A percentile compares a stretch with the other conserved stretches of the same genome.
Evolutionary conservation across 1,140 invertebrate genomes (phyloP).

Genomic region (Chironomus tepperi): DNA sequence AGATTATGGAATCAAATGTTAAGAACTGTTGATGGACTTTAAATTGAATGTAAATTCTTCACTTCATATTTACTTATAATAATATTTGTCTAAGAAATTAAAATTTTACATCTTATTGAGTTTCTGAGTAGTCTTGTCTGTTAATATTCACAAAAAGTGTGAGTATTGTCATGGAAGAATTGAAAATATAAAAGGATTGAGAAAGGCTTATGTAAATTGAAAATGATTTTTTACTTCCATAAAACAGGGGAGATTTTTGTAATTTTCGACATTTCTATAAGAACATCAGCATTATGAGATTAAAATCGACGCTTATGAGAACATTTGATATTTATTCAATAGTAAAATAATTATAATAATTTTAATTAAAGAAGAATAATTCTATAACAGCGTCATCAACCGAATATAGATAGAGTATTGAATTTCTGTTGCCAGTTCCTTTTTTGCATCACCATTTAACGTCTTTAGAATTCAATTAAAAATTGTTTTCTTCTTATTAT

Average conservation of each 20-base stretch:
- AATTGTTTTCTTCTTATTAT: neutral
- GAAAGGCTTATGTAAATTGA: slow-evolving; percentile 23
- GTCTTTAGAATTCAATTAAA: neutral
- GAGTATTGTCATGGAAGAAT: neutral
- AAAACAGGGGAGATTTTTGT: neutral
- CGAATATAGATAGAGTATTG: neutral
- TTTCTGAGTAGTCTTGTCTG: too few relatives aligned
- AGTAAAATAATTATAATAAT: neutral
- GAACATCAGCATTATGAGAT: slow-evolving; percentile 18
- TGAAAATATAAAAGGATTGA: neutral
- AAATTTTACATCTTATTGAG: slow-evolving; percentile 20
- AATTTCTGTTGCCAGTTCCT: neutral
- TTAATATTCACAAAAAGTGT: too few relatives aligned
- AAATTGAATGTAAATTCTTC: neutral
- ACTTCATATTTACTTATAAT: neutral
- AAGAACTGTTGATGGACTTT: slow-evolving; percentile 18
- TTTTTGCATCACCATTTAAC: neutral
- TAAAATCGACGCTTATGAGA: neutral
- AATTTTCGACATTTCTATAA: neutral
- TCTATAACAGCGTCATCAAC: neutral
- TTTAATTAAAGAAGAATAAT: slow-evolving; percentile 15
- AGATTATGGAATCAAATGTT: slow-evolving; percentile 17
- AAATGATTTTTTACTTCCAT: neutral
- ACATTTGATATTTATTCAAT: slow-evolving; percentile 24
- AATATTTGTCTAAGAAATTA: slow-evolving; percentile 23